phyloP scores from a whole-genome alignment of 1,140 invertebrate species.

The Tetranychus cinnabarinus region DNA sequence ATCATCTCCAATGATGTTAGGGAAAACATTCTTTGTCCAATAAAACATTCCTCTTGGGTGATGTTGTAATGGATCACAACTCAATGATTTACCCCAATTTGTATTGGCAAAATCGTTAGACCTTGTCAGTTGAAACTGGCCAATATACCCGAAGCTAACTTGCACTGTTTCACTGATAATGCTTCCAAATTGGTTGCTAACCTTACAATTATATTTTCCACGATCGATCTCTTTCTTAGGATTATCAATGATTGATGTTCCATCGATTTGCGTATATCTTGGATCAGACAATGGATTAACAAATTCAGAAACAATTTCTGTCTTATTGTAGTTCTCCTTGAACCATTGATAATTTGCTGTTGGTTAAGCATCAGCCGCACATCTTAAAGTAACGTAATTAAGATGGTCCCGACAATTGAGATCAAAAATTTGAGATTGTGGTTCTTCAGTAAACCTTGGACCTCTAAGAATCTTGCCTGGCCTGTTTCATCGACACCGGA shows the following conservation, averaged over 20 bases:
- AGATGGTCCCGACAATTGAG: slow-evolving; percentile 35
- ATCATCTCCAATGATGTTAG: slow-evolving; percentile 79
- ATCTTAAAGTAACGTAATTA: slow-evolving; percentile 50
- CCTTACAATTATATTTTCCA: slow-evolving; percentile 72
- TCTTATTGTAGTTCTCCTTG: slow-evolving; percentile 59
- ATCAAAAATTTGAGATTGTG: slow-evolving; percentile 55
- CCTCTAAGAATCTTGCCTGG: slow-evolving; percentile 53
- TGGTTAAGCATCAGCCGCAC: slow-evolving; percentile 67
- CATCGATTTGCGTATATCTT: slow-evolving; percentile 66
- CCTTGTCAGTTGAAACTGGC: slow-evolving; percentile 69
- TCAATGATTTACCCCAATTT: slow-evolving; percentile 78
- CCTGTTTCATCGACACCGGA: neutral
- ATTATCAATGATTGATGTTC: slow-evolving; percentile 60
- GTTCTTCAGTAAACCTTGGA: slow-evolving; percentile 65
- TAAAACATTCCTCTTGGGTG: slow-evolving; percentile 49
- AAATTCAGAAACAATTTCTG: slow-evolving; percentile 35
- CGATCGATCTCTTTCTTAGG: slow-evolving; percentile 48
- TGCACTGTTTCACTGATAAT: slow-evolving; percentile 66
- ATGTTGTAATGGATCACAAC: slow-evolving; percentile 73
- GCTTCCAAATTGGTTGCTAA: slow-evolving; percentile 61
- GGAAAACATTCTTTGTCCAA: slow-evolving; percentile 61
- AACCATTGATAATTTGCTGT: slow-evolving; percentile 76
- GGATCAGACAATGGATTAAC: slow-evolving; percentile 49
- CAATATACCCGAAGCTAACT: slow-evolving; percentile 68
- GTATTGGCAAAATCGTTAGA: slow-evolving; percentile 55